Conservation (phyloP, 2,113 vertebrate species). For the Amphilophus citrinellus region DNA sequence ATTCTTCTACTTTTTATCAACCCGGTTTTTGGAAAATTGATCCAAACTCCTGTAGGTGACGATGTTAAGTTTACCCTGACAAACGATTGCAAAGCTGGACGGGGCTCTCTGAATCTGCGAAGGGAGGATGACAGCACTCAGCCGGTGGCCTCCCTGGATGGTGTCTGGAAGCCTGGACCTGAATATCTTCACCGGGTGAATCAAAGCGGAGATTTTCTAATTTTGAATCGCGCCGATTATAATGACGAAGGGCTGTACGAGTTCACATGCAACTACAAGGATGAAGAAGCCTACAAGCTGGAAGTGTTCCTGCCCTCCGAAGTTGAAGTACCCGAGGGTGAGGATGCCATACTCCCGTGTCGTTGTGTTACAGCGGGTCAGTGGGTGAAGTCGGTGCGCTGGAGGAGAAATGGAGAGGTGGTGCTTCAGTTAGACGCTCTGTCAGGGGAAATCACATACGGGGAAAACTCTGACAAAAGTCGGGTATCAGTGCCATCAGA, state of each 20-base stretch:
- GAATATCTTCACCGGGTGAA: not conserved
- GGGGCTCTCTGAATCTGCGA: not conserved
- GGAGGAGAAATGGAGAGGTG: not conserved
- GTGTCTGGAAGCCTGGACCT: not conserved
- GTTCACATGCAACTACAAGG: not conserved
- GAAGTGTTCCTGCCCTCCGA: not conserved
- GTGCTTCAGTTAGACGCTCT: not conserved
- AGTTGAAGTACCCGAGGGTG: accelerated
- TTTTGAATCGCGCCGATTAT: not conserved
- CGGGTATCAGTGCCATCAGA: accelerated
- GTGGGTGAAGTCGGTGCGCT: not conserved
- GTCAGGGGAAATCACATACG: not conserved
- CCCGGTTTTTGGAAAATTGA: not conserved
- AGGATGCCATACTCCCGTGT: not conserved
- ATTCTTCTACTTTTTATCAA: not conserved
- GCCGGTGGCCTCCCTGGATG: not conserved
- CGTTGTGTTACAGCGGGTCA: accelerated
- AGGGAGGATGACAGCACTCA: not conserved
- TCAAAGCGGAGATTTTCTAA: not conserved
- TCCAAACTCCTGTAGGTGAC: not conserved
- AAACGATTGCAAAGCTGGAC: not conserved
- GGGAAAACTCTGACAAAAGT: accelerated
- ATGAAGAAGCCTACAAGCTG: not conserved
- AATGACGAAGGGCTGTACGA: not conserved
- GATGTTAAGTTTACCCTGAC: not conserved